These are phyloP conservation scores for Etheostoma perlongum DNA, from an alignment of 2,797 vertebrate genomes.

Conservation along the genomic window DNA sequence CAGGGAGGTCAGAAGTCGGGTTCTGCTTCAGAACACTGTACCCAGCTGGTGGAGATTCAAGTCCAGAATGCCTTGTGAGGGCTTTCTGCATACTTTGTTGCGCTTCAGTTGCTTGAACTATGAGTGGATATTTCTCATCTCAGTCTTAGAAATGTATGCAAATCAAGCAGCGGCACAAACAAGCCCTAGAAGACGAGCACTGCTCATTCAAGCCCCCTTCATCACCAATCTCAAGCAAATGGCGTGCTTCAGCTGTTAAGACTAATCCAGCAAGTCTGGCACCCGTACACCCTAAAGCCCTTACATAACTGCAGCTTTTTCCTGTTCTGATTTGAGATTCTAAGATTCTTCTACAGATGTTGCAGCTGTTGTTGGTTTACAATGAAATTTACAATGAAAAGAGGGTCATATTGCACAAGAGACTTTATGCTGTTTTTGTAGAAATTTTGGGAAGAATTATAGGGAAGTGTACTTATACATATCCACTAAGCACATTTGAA, in stretches of 20 bases:
- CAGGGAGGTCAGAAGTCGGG: conserved; percentile 23
- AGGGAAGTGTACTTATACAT: background rate
- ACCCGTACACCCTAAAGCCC: conserved; percentile 54
- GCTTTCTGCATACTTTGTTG: conserved; percentile 63
- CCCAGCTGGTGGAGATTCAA: conserved; percentile 27
- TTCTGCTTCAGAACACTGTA: conserved; percentile 16
- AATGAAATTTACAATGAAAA: conserved; percentile 14
- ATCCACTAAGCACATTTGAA: background rate
- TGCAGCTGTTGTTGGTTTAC: conserved; percentile 23
- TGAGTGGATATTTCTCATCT: conserved; percentile 46
- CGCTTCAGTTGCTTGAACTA: conserved; percentile 45
- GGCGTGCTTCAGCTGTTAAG: conserved; percentile 72
- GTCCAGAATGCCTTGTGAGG: conserved; percentile 7
- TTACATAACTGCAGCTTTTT: conserved; percentile 37
- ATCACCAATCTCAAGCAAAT: conserved; percentile 68
- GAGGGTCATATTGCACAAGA: conserved; percentile 3
- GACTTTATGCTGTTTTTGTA: background rate
- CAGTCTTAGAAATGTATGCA: conserved; percentile 60
- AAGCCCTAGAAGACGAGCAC: conserved; percentile 55
- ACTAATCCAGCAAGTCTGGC: conserved; percentile 76
- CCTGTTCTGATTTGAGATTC: conserved; percentile 60
- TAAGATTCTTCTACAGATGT: conserved; percentile 28
- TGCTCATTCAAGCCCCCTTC: conserved; percentile 65
- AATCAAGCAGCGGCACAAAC: conserved; percentile 65
- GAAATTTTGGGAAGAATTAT: conserved; percentile 1